phyloP scores from a whole-genome alignment of 2,888 invertebrate species.

The Folsomia candida region DNA sequence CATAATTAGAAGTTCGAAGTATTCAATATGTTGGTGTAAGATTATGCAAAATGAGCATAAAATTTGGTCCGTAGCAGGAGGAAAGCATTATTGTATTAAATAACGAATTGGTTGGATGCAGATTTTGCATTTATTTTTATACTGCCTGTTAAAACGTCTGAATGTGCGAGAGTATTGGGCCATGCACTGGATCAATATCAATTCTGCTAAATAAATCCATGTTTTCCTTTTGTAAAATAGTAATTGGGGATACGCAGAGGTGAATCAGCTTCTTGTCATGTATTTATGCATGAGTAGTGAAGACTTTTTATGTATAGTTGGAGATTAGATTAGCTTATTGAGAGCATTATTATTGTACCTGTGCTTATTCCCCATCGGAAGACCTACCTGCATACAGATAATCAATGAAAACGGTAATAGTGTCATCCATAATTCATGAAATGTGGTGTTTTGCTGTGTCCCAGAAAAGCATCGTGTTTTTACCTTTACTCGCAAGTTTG shows the following conservation, averaged over 20 bases:
- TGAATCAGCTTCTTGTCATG: not conserved
- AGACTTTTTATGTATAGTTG: too few relatives aligned
- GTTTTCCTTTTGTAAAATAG: not conserved
- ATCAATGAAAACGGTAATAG: not conserved
- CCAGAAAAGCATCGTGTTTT: not conserved
- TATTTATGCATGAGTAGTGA: too few relatives aligned
- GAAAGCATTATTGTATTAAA: too few relatives aligned
- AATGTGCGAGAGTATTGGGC: not conserved
- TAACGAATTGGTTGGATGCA: too few relatives aligned
- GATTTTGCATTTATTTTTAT: too few relatives aligned
- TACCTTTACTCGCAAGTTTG: not conserved
- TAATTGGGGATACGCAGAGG: not conserved
- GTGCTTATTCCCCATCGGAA: not conserved
- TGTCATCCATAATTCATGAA: not conserved
- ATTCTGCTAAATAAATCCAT: not conserved
- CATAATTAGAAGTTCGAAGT: too few relatives aligned
- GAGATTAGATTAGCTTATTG: not conserved
- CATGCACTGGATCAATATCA: not conserved
- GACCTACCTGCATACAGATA: not conserved
- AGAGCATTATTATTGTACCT: not conserved
- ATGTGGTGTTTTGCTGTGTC: not conserved
- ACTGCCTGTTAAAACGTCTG: too few relatives aligned
- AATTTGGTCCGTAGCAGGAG: too few relatives aligned
- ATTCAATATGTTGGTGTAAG: too few relatives aligned
- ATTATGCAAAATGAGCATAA: too few relatives aligned